A percentile compares a stretch with the other conserved stretches of the same genome.
Conservation (phyloP, 37 sponge, comb jelly and placozoan species). For the Chondrilla cf. caribensis region DNA sequence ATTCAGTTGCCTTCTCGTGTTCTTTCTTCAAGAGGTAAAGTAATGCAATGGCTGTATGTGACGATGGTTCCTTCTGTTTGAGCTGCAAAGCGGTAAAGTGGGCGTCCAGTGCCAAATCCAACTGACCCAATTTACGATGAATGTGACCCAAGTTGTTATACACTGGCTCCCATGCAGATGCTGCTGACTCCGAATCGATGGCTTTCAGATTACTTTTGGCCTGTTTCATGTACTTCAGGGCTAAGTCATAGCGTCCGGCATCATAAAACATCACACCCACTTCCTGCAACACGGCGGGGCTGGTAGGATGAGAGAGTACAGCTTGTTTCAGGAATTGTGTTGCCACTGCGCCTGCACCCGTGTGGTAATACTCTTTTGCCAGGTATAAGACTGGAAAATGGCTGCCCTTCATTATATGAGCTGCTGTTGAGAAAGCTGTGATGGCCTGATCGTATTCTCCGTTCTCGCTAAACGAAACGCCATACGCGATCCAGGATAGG, state of each 20-base stretch:
- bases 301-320: slow-evolving; percentile 39
- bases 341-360: slow-evolving; percentile 43
- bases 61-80: slow-evolving; percentile 44
- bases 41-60: slow-evolving; percentile 71
- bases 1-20: slow-evolving; percentile 34
- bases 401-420: slow-evolving; percentile 68
- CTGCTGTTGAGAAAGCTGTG: slow-evolving; percentile 76
- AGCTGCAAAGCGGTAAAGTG: slow-evolving; percentile 57
- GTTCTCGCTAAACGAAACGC: slow-evolving; percentile 63
- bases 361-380: slow-evolving; percentile 73
- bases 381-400: slow-evolving; percentile 73
- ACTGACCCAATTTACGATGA: slow-evolving; percentile 54
- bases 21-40: slow-evolving; percentile 56
- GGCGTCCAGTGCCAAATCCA: slow-evolving; percentile 42
- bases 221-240: slow-evolving; percentile 51
- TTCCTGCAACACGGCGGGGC: slow-evolving; percentile 70
- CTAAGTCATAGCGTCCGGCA: slow-evolving; percentile 29
- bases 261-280: slow-evolving; percentile 48
- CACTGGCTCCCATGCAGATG: slow-evolving; percentile 69
- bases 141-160: slow-evolving; percentile 84
- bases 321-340: slow-evolving; percentile 67
- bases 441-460: slow-evolving; percentile 86
- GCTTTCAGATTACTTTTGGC: slow-evolving; percentile 33
- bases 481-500: slow-evolving; percentile 68
- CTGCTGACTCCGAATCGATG: slow-evolving; percentile 44